Evolutionary conservation across 2,888 invertebrate genomes (phyloP).

Genomic region (Cryptops parisi): DNA sequence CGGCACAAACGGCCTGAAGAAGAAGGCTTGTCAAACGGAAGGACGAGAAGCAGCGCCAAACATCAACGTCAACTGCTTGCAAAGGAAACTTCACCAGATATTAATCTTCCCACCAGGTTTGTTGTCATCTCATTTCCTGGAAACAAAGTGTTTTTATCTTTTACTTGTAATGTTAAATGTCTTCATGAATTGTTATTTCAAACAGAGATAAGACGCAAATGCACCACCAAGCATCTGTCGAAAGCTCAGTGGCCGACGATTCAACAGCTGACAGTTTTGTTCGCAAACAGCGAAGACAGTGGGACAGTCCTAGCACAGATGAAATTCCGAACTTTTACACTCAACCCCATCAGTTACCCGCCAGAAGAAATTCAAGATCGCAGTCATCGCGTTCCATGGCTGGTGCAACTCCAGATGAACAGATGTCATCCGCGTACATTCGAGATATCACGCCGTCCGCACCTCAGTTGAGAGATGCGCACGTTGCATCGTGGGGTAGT

Average conservation of each 20-base stretch:
- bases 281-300: slow-evolving; percentile 8
- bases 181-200: not conserved
- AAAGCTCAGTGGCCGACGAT: slow-evolving; percentile 2
- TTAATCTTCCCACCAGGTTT: not conserved
- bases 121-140: not conserved
- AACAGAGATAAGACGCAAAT: too few relatives aligned
- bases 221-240: not conserved
- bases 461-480: not conserved
- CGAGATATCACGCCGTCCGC: slow-evolving; percentile 6
- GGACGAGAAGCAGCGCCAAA: slow-evolving; percentile 15
- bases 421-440: not conserved
- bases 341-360: slow-evolving; percentile 12
- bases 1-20: slow-evolving; percentile 5
- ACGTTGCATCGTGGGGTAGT: too few relatives aligned
- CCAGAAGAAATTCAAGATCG: slow-evolving; percentile 9
- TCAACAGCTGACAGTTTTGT: not conserved
- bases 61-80: slow-evolving; percentile 15
- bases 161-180: too few relatives aligned
- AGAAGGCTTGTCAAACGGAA: slow-evolving; percentile 7
- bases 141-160: not conserved
- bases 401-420: not conserved
- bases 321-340: slow-evolving; percentile 16
- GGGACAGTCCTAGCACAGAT: slow-evolving; percentile 13
- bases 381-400: slow-evolving; percentile 4
- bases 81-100: slow-evolving; percentile 6